Evolutionary conservation across 35 echinoderm and acorn worm species (phyloP), one percentile per base, ranked within the genome.

Genomic region (Apostichopus californicus): DNA sequence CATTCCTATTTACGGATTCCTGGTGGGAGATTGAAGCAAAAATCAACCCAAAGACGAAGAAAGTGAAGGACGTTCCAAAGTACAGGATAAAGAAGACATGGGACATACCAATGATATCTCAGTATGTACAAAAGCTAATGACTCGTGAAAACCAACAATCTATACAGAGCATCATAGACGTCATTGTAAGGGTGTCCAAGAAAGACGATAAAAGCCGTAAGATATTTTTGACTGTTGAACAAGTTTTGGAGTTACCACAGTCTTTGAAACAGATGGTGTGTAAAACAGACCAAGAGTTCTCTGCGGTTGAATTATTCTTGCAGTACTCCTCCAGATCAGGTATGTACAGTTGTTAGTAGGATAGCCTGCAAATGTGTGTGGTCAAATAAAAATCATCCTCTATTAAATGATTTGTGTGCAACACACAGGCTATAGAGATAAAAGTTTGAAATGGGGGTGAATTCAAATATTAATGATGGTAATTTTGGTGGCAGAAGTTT

Each of bases 1-100:
- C 61, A 10, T 89, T 89, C 17, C 63, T 89, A 9, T 89, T 89
- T 46, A 89, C 63, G n/a, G 86, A 89, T 7, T n/a, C 5, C 60
- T 89, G 86, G 86, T 89, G 86, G 86, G 28, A 73, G 24, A 89
- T 89, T 12, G 86, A 89, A 20, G 86, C 61, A 68, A 22, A 25
- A 4, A 66, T 89, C 24, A 68, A 89, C 68, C n/a, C 46, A 64
- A 72, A 25, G 28, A 89, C 86, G 9, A 89, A 72, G 63, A 89
- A 72, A 6, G 86, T 89, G 8, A n/a, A 89, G 60, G 57, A 72
- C 46, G 72, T 34, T 9, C 86, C 86, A 24, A 72, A 26, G 64
- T 89, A 89, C 86, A 23, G 34, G 9, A 26, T 89, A 8, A 89
- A 72, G 60, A 4, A 22, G 13, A 15, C 9, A 10, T 89, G 86